Evolutionary conservation across 2,888 invertebrate species (phyloP).

Genomic region (Sympetrum striolatum): DNA sequence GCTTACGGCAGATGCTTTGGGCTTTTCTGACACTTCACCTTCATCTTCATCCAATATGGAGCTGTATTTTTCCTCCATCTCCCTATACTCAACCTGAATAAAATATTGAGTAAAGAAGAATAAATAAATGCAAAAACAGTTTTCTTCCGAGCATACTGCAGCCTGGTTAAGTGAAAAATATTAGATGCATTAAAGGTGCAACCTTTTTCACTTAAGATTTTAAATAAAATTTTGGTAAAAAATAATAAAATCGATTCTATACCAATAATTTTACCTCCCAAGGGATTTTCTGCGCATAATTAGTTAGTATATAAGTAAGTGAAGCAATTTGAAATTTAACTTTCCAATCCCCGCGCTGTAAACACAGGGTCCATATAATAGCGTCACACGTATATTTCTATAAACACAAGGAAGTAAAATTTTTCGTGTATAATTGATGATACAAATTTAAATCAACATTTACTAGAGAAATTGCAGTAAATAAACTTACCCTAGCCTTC

Average conservation of each 20-base stretch:
- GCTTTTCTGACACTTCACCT: constrained; percentile 64
- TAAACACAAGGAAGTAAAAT: not conserved
- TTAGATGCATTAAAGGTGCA: not conserved
- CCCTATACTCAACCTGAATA: constrained; percentile 68
- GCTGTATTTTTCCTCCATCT: constrained; percentile 71
- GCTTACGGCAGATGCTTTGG: constrained; percentile 59
- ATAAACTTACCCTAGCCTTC: constrained; percentile 56
- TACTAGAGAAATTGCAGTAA: constrained; percentile 39
- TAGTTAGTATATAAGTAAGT: no score
- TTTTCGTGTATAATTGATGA: not conserved
- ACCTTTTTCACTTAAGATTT: not conserved
- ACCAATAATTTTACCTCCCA: not conserved
- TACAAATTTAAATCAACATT: not conserved
- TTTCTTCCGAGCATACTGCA: not conserved
- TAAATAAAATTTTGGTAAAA: not conserved
- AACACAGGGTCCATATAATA: not conserved
- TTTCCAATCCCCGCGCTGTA: constrained; percentile 20
- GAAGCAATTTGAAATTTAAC: not conserved
- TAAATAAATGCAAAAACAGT: not conserved
- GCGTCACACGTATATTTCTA: not conserved
- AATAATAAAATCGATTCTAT: not conserved
- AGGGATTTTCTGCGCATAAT: not conserved
- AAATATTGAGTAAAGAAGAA: not conserved
- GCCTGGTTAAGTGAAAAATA: not conserved
- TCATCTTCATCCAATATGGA: constrained; percentile 63